Percentiles rank a stretch among this genome's conserved stretches.
Evolutionary conservation across 2,113 vertebrate genomes (phyloP).

Genomic region (Rhodinocichla rosea): DNA sequence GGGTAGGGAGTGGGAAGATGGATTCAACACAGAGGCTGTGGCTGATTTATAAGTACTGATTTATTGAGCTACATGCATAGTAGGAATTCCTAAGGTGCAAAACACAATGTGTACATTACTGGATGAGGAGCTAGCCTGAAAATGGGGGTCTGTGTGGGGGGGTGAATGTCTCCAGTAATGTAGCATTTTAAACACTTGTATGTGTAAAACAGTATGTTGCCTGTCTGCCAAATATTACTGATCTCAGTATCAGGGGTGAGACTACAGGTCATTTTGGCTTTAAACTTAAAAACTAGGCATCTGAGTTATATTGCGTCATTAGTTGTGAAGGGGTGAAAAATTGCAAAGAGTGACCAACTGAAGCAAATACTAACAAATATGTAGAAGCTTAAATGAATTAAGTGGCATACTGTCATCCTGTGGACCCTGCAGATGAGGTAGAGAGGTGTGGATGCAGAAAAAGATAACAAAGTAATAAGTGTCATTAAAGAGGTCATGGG

Average conservation of each 20-base stretch:
- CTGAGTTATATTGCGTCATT: neutral
- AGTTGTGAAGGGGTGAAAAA: neutral
- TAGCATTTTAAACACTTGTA: neutral
- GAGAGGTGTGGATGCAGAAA: neutral
- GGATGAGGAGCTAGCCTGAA: neutral
- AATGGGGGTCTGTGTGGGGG: neutral
- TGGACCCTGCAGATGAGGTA: neutral
- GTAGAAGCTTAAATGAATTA: neutral
- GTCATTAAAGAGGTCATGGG: neutral
- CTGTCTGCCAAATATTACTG: neutral
- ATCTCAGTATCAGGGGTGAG: neutral
- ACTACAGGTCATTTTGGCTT: neutral
- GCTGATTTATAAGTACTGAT: slow-evolving; percentile 17
- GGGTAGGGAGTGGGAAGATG: neutral
- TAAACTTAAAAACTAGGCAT: neutral
- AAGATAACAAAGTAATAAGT: neutral
- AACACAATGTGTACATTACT: neutral
- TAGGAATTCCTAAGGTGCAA: neutral
- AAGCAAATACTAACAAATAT: neutral
- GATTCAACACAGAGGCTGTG: neutral
- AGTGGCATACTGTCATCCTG: neutral
- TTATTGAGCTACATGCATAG: neutral
- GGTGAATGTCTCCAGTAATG: neutral
- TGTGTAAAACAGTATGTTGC: neutral
- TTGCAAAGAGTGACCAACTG: neutral